Conservation (phyloP, 2,797 vertebrate species). For the Acanthornis magna region DNA sequence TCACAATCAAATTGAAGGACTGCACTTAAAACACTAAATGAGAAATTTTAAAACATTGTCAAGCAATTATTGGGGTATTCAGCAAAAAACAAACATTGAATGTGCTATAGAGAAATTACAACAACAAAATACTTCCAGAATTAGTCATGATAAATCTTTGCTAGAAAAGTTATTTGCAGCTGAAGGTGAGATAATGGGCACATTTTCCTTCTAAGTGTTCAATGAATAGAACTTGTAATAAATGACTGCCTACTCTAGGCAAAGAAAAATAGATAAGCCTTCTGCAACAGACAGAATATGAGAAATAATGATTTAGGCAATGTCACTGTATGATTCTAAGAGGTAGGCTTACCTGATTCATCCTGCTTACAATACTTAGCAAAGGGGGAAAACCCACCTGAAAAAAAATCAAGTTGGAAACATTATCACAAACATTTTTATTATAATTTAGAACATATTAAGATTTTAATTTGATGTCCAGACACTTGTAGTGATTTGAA, state of each 20-base stretch:
- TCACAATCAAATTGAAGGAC: not conserved
- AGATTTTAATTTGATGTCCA: not conserved
- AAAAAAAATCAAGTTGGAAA: slow-evolving; percentile 31
- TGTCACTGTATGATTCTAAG: not conserved
- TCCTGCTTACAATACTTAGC: slow-evolving; percentile 92
- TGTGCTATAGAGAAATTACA: not conserved
- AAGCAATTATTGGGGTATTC: not conserved
- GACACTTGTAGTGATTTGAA: not conserved
- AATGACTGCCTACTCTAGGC: not conserved
- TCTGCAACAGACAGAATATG: not conserved
- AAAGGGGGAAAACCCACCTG: slow-evolving; percentile 96
- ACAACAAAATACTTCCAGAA: not conserved
- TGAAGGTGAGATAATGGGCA: not conserved
- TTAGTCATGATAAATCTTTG: not conserved
- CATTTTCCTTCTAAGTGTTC: not conserved
- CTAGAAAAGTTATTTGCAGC: not conserved
- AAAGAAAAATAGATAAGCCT: not conserved
- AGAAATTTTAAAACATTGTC: not conserved
- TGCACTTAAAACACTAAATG: not conserved
- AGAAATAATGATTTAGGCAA: not conserved
- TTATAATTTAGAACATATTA: not conserved
- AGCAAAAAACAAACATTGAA: not conserved
- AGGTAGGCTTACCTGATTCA: slow-evolving; percentile 86
- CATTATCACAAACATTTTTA: not conserved
- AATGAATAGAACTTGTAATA: not conserved